These are phyloP conservation scores for Myanophis thanlyinensis DNA, from an alignment of 2,113 vertebrate species.

Conservation along the genomic window DNA sequence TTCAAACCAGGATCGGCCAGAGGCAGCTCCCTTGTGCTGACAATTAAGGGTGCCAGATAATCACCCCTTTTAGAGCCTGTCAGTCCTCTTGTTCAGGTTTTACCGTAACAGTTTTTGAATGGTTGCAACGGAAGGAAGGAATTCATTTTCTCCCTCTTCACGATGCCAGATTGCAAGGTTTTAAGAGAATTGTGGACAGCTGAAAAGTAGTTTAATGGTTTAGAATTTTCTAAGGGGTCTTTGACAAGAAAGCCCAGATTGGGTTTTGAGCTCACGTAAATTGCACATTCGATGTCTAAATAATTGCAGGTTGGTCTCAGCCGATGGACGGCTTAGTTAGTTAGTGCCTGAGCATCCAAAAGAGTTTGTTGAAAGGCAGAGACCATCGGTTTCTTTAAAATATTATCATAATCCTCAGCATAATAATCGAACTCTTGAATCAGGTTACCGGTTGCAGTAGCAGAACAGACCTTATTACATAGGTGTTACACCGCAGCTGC, in stretches of 20 bases:
- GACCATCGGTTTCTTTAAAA: not conserved
- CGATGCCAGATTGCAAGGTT: not conserved
- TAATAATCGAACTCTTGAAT: not conserved
- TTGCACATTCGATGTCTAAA: not conserved
- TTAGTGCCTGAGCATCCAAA: not conserved
- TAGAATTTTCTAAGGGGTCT: not conserved
- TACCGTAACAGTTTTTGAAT: not conserved
- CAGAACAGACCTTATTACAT: not conserved
- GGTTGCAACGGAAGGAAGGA: not conserved
- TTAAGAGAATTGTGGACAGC: not conserved
- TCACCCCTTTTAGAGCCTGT: not conserved
- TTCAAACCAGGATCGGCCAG: accelerated
- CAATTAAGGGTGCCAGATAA: not conserved
- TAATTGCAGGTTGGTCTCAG: not conserved
- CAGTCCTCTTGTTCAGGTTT: not conserved
- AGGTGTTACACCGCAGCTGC: not conserved
- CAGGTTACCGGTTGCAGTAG: not conserved
- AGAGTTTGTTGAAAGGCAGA: not conserved
- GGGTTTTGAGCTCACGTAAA: not conserved
- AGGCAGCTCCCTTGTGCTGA: not conserved
- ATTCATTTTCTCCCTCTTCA: not conserved
- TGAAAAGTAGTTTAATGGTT: not conserved
- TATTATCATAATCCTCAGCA: not conserved
- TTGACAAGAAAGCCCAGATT: not conserved
- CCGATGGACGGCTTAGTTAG: not conserved